phyloP scores from a whole-genome alignment of 1,140 invertebrate species.

The Argopecten irradians region DNA sequence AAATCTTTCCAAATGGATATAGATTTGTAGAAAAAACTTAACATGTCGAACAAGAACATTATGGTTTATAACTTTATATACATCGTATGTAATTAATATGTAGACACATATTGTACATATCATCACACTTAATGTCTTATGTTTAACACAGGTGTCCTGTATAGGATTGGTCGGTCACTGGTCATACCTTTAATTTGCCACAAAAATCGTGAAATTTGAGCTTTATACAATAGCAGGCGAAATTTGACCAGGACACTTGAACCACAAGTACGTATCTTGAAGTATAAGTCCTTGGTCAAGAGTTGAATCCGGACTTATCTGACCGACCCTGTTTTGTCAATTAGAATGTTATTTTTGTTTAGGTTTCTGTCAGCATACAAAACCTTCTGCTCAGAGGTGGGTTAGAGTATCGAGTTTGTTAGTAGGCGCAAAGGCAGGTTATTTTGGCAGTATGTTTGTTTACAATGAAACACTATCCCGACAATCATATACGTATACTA shows the following conservation, averaged over 20 bases:
- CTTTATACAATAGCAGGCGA: background rate
- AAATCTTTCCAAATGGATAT: no score
- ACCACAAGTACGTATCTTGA: background rate
- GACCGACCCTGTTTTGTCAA: background rate
- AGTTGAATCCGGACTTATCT: background rate
- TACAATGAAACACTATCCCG: no score
- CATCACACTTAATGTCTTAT: background rate
- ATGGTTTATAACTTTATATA: no score
- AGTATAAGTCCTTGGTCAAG: background rate
- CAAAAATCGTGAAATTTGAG: background rate
- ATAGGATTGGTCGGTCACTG: background rate
- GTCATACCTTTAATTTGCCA: conserved; percentile 1
- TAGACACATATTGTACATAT: background rate
- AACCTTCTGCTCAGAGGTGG: background rate
- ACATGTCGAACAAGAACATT: no score
- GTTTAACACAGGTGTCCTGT: background rate
- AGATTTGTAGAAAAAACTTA: no score
- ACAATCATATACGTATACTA: no score
- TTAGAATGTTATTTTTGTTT: background rate
- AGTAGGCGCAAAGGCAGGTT: no score
- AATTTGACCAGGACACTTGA: background rate
- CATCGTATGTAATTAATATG: background rate
- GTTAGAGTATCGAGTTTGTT: no score
- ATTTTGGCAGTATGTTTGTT: no score
- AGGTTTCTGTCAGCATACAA: background rate